Base-by-base conservation (phyloP, 2,888 invertebrate genomes). In the Drosophila kuntzei region DNA sequence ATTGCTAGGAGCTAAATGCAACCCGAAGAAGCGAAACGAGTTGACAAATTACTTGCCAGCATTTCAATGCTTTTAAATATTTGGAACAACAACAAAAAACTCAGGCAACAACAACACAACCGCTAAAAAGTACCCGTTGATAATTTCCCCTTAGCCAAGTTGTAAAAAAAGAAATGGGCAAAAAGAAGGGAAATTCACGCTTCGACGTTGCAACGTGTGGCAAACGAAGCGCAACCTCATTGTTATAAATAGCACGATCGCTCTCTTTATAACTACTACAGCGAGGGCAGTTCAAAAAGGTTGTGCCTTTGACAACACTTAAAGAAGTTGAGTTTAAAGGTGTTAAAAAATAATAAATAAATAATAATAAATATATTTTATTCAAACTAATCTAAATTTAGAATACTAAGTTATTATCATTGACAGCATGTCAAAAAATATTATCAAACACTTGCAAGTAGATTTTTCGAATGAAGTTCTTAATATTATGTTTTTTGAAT, bases 41-140 rank as follows among this genome's bases (percentile, higher is more conserved):
- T 79, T 89, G 87, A 87, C 87, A 87, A 87, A 87, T 86, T 79
- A 79, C 80, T 41, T 2, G 43, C 58, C 67, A 68, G 64, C 71
- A 71, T 71, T 80, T 63, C 41, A 59, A 77, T 59, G 46, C 73
- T 51, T 53, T 58, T 44, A 41, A 75, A 63, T 50, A 80, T 79
- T 64, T 76, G 69, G 71, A 75, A 58, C 79, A 64, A 44, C 57
- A 36, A 34, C 36, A 60, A 22, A 36, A 37, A 63, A 46, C 18
- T n/a, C 27, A 18, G 16, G 20, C 37, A 27, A 12, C n/a, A 44
- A 22, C 14, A 44, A 22, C 14, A 43, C 3, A 44, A 2, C 9
- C 20, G 20, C 39, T 27, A 27, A 37, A 27, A 18, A 44, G 53
- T 65, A 44, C 57, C 41, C 34, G 41, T 20, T 54, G 46, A 76